Percentiles rank a stretch among this genome's conserved stretches.
Conservation (phyloP, 2,797 vertebrate species). For the Steatocranus sp. region DNA sequence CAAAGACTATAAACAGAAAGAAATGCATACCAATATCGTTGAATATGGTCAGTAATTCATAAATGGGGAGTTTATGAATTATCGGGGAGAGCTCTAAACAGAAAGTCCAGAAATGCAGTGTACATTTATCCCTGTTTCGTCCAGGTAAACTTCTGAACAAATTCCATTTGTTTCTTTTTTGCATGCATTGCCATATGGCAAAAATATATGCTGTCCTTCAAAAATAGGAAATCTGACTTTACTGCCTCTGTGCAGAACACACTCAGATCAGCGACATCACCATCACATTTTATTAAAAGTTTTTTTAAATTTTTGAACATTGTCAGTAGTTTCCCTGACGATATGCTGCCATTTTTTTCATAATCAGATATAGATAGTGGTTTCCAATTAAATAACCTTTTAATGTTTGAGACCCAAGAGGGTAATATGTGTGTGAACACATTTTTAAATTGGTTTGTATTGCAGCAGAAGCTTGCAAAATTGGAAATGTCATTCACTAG, state of each 20-base stretch:
- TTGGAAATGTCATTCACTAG: not conserved
- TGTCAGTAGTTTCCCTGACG: not conserved
- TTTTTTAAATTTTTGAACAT: not conserved
- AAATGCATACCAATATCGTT: not conserved
- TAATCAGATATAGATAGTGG: not conserved
- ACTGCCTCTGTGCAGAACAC: not conserved
- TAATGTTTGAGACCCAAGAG: not conserved
- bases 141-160: constrained; percentile 2
- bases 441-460: not conserved
- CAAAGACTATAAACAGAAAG: not conserved
- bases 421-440: not conserved
- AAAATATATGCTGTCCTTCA: not conserved
- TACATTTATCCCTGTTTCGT: not conserved
- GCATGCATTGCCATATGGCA: not conserved
- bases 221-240: not conserved
- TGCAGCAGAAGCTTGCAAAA: not conserved
- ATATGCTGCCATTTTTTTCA: not conserved
- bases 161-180: not conserved
- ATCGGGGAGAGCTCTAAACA: constrained; percentile 8
- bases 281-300: not conserved
- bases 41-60: constrained; percentile 19
- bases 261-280: not conserved
- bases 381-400: not conserved
- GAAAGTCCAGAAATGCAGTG: constrained; percentile 24
- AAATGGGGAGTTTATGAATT: not conserved